Conservation (phyloP, 1,140 invertebrate species). For the Teleogryllus occipitalis region DNA sequence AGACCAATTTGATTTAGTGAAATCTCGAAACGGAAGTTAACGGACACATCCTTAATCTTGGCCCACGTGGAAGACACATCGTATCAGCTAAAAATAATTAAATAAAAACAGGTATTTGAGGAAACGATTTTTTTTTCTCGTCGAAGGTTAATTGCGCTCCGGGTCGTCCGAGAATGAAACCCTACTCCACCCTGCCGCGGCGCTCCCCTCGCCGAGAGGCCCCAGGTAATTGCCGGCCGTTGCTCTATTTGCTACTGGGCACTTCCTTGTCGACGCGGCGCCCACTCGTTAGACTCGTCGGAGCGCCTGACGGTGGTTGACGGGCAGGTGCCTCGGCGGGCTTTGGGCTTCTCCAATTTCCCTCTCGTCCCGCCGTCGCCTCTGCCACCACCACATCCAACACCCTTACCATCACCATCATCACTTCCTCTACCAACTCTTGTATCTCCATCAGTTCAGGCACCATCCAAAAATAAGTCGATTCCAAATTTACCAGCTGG, state of each 20-base stretch:
- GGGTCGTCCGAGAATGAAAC: background rate
- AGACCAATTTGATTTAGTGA: too few relatives aligned
- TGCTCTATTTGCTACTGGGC: background rate
- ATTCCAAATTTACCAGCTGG: too few relatives aligned
- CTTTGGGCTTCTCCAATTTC: too few relatives aligned
- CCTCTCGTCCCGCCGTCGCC: too few relatives aligned
- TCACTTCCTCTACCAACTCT: background rate
- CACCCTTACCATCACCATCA: background rate
- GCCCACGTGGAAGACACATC: too few relatives aligned
- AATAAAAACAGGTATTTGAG: constrained; percentile 1
- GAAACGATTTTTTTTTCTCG: background rate
- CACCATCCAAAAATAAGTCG: too few relatives aligned
- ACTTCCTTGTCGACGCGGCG: background rate
- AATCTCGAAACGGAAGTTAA: too few relatives aligned
- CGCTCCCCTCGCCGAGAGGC: too few relatives aligned
- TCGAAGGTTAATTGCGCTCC: background rate
- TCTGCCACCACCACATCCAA: too few relatives aligned
- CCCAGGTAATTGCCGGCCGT: background rate
- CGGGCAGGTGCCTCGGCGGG: background rate
- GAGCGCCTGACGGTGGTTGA: background rate
- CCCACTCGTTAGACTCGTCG: background rate
- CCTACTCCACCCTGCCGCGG: too few relatives aligned
- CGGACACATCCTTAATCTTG: too few relatives aligned
- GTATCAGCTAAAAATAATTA: background rate
- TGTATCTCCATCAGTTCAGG: background rate